Base-by-base conservation (phyloP, 2,113 vertebrate species). In the Tachycineta bicolor region DNA sequence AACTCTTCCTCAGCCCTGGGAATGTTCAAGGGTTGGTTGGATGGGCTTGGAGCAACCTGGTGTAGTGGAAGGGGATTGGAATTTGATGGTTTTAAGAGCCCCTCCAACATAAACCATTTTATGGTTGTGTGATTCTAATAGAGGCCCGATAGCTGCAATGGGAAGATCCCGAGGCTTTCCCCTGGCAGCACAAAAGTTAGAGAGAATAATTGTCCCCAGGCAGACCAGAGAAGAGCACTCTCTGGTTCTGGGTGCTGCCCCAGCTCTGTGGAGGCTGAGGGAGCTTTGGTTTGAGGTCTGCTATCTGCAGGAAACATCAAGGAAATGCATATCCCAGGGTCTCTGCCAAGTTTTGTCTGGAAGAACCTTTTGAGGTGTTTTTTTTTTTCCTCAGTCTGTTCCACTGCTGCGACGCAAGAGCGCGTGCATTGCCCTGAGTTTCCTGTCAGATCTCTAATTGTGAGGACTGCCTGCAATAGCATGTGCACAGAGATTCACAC, bases 341-440 rank as follows among this genome's bases (percentile, higher is more conserved):
- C 4, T 76, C n/a, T 33, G 37, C 28, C 0, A 3, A 16, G 6
- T 11, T 71, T 53, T 50, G 26, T 31, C 29, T 70, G 68, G 59
- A 77, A 55, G 24, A 67, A 49, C 25, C 18, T 65, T 46, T 12
- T 20, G n/a, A 39, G 28, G 22, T 65, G 9, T 0, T 14, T 64
- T 52, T 49, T 37, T 37, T 37, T 3, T 25, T 29, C 17, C 63
- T 65, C 31, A 5, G 0, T 56, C 29, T 67, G 50, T 76, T 58
- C 11, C 5, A 0, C 44, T 28, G 2, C 34, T 73, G 46, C 3
- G 9, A 15, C 0, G 0, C 47, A 9, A 5, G 5, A 28, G 15
- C 0, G 0, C 0, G 0, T 58, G 62, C 39, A 0, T 47, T 37
- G 50, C 78, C 33, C 19, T 6, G n/a, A 28, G 34, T 29, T 80